A percentile compares a stretch with the other conserved stretches of the same genome.
These are phyloP conservation scores for Hoplodrina blanda DNA, from an alignment of 2,888 invertebrate genomes.

Conservation along the genomic window DNA sequence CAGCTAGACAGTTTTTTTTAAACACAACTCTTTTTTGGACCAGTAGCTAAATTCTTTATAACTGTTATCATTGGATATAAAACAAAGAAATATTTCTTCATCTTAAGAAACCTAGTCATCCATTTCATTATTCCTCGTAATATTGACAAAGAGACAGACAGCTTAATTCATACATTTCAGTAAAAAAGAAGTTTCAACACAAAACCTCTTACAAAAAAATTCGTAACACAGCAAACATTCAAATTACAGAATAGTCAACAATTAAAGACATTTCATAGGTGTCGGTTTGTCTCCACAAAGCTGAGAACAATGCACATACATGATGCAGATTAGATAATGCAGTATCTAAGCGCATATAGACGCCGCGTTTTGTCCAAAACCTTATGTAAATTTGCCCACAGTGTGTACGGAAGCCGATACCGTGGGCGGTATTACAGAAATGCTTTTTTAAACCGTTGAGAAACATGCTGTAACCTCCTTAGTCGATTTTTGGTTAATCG, in stretches of 20 bases:
- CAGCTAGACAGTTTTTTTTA: too few relatives aligned
- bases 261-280: constrained; percentile 53
- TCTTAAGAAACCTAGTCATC: neutral
- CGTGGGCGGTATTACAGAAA: constrained; percentile 48
- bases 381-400: constrained; percentile 57
- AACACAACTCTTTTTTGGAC: too few relatives aligned
- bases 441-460: constrained; percentile 35
- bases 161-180: neutral
- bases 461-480: constrained; percentile 45
- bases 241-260: constrained; percentile 41
- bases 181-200: constrained; percentile 10
- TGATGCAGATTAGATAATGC: constrained; percentile 62
- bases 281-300: constrained; percentile 50
- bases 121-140: neutral
- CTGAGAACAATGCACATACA: constrained; percentile 53
- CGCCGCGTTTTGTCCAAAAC: constrained; percentile 55
- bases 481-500: constrained; percentile 47
- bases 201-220: constrained; percentile 1
- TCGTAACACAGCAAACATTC: constrained; percentile 39
- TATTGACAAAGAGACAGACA: neutral
- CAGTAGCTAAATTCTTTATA: too few relatives aligned
- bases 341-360: constrained; percentile 53
- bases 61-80: too few relatives aligned
- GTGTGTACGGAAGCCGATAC: constrained; percentile 62
- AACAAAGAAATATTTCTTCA: too few relatives aligned